These are phyloP conservation scores for Acrobasis repandana DNA, from an alignment of 2,888 invertebrate species.

Conservation along the genomic window DNA sequence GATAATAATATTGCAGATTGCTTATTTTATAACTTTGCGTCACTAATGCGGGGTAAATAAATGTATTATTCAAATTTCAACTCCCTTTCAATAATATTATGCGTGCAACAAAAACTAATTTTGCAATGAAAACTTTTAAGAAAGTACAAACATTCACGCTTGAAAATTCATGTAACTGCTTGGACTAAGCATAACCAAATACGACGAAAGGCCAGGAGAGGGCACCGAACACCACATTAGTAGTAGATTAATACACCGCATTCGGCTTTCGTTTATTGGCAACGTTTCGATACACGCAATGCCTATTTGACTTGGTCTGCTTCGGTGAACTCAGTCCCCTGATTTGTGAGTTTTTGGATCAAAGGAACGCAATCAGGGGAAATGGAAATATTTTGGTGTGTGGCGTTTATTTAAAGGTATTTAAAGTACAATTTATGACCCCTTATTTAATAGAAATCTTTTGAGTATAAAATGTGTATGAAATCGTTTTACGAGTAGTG, in stretches of 20 bases:
- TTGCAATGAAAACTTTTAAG: too few species aligned
- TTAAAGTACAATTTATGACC: neutral
- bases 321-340: constrained; percentile 42
- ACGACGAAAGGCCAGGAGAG: constrained; percentile 44
- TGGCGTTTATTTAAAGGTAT: constrained; percentile 23
- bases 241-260: constrained; percentile 72
- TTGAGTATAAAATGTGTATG: neutral
- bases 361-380: constrained; percentile 24
- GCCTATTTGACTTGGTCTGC: constrained; percentile 61
- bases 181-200: constrained; percentile 9
- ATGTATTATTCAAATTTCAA: too few species aligned
- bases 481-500: too few species aligned
- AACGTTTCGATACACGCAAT: constrained; percentile 69
- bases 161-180: neutral
- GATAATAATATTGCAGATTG: too few species aligned
- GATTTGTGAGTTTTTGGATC: constrained; percentile 34
- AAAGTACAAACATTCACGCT: neutral
- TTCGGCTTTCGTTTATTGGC: constrained; percentile 54
- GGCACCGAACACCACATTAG: constrained; percentile 70
- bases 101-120: too few species aligned
- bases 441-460: constrained; percentile 1
- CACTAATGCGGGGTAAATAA: too few species aligned
- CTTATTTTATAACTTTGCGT: too few species aligned
- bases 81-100: too few species aligned
- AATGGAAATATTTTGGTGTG: constrained; percentile 23